phyloP scores from a whole-genome alignment of 2,113 vertebrate genomes.

The Turnix velox region DNA sequence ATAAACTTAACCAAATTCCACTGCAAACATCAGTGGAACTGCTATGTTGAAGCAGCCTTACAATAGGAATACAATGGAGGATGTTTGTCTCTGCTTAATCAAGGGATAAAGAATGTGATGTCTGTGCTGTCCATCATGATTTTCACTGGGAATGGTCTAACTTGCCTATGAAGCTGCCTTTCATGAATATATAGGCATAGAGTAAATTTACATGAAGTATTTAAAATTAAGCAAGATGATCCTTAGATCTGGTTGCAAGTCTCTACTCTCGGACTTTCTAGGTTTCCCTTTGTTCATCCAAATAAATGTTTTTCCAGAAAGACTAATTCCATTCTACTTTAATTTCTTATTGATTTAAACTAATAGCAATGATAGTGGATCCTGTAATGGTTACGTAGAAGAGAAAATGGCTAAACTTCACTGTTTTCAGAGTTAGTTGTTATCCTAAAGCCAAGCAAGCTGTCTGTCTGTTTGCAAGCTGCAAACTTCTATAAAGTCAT shows the following conservation, averaged over 20 bases:
- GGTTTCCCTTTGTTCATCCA: neutral
- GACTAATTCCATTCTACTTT: neutral
- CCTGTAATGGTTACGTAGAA: neutral
- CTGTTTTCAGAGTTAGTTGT: neutral
- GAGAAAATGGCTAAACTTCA: neutral
- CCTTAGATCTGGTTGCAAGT: neutral
- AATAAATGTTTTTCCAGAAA: constrained; percentile 10
- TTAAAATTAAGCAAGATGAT: neutral
- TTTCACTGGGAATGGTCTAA: neutral
- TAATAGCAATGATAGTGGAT: neutral
- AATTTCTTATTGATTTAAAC: constrained; percentile 31
- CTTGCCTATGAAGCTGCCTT: neutral
- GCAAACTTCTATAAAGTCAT: neutral
- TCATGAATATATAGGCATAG: neutral
- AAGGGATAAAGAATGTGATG: neutral
- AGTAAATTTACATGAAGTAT: neutral
- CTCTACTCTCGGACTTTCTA: neutral
- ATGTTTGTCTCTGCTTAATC: neutral
- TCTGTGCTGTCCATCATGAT: neutral
- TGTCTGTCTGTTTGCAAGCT: neutral
- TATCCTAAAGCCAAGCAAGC: neutral
- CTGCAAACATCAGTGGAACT: neutral
- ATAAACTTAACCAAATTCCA: neutral
- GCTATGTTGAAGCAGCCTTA: neutral
- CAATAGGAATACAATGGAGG: neutral